Percentiles rank a stretch among this genome's conserved stretches.
phyloP scores from a whole-genome alignment of 1,140 invertebrate genomes.

The Calycopis cecrops region DNA sequence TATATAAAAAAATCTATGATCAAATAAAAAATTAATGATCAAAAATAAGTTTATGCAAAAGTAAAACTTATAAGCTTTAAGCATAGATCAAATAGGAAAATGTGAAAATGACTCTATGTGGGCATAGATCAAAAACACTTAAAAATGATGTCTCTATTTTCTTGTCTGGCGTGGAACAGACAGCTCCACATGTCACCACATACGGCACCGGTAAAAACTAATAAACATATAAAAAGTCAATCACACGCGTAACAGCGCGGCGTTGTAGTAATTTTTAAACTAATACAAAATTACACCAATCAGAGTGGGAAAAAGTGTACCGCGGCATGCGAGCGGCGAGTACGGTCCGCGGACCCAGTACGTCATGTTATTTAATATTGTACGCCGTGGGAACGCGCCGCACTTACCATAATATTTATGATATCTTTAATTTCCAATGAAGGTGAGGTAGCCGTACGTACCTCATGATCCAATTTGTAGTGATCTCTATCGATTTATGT shows the following conservation, averaged over 20 bases:
- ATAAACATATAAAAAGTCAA: too few species aligned
- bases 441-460: constrained; percentile 7
- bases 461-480: constrained; percentile 1
- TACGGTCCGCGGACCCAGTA: neutral
- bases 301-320: constrained; percentile 7
- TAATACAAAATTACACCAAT: constrained; percentile 11
- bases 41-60: too few species aligned
- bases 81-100: too few species aligned
- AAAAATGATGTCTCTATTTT: too few species aligned
- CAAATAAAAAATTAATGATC: too few species aligned
- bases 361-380: constrained; percentile 11
- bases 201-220: too few species aligned
- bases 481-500: neutral
- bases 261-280: constrained; percentile 3
- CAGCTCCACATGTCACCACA: too few species aligned
- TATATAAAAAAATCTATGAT: too few species aligned
- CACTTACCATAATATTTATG: constrained; percentile 12
- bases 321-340: neutral
- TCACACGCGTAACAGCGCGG: neutral
- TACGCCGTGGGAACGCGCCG: constrained; percentile 6
- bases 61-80: too few species aligned
- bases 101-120: too few species aligned
- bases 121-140: too few species aligned
- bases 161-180: too few species aligned
- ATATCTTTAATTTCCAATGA: constrained; percentile 10